Base-by-base conservation (phyloP, 2,888 invertebrate genomes). In the Allophyes oxyacanthae region DNA sequence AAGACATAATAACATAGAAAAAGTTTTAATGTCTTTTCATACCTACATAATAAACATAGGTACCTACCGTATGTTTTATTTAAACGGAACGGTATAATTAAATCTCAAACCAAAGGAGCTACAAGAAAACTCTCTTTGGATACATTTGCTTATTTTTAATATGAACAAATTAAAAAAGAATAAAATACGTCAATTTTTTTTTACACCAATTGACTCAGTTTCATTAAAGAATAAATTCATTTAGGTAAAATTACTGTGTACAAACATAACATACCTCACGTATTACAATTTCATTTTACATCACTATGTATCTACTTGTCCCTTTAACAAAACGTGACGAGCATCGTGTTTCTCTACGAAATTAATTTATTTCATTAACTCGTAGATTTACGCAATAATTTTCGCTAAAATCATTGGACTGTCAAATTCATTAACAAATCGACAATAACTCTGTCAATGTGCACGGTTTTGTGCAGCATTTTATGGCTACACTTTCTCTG, bases 391-490 rank as follows among this genome's bases (percentile, higher is more conserved):
- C 64, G 30, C 38, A 41, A 5, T 59, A 32, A 30, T 49, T 57
- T 32, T 45, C 30, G 30, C 11, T 40, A 14, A 40, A 20, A 34
- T 49, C 15, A 51, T 33, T 43, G 30, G 42, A 46, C 13, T 25
- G 11, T 50, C 4, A 14, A 50, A 38, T 43, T 37, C 34, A 33
- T 64, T 73, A 82, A 69, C 82, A 82, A 26, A 80, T 53, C 11
- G 64, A 61, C 15, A 76, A 15, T 5, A 83, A 32, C 28, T 82
- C 79, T 3, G 65, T 2, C 4, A 73, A 10, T 1, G 79, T 61
- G 50, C 82, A 82, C 0, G 83, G 63, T 9, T 65, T 66, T 0
- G 46, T 55, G 38, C 82, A 82, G 36, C 83, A 83, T 32, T 50
- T 67, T 11, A 76, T 57, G 0, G 77, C 28, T 0, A 77, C 28